Evolutionary conservation across 2,888 invertebrate species (phyloP), one percentile per base, ranked within the genome.

Genomic region (Callyntrura sp.): DNA sequence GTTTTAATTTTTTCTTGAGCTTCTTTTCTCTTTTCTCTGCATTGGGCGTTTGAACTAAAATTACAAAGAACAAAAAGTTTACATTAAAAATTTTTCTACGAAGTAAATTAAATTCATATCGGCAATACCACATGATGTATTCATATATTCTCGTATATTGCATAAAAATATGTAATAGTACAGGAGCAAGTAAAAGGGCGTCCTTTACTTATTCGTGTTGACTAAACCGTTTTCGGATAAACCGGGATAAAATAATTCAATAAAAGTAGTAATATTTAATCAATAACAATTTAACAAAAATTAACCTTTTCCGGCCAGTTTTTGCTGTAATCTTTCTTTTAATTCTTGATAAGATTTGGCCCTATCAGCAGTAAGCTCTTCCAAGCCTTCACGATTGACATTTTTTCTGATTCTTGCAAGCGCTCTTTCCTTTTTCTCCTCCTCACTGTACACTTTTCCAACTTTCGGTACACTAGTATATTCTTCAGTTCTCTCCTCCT

Each of bases 261-360:
- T 6, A 35, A 28, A 23, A 81, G n/a, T n/a, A n/a, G n/a, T n/a
- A n/a, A n/a, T n/a, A n/a, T n/a, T n/a, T 51, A n/a, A 8, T 5
- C 51, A 14, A 8, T 3, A 5, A 51, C n/a, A 60, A 20, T 60
- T 60, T 8, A n/a, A n/a, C n/a, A n/a, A n/a, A n/a, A n/a, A n/a
- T 85, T 89, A 23, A 92, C 93, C 87, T 78, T 91, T 68, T 51
- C 65, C 82, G 23, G 87, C 91, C 28, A 93, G 82, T 84, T 92
- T 93, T n/a, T 82, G 82, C 23, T 90, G 88, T 11, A 92, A 81
- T 73, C 92, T 85, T 23, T 90, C 91, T 62, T 78, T 91, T 51
- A 93, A 73, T 70, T 93, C 91, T 68, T 91, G 91, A 73, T 91
- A 87, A 4, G 84, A 60, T 5, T 78, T 78, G 1, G 91, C 84